Percentiles rank a stretch among this genome's conserved stretches.
These are phyloP conservation scores for Epinotia ramella DNA, from an alignment of 2,888 invertebrate species.

Conservation along the genomic window DNA sequence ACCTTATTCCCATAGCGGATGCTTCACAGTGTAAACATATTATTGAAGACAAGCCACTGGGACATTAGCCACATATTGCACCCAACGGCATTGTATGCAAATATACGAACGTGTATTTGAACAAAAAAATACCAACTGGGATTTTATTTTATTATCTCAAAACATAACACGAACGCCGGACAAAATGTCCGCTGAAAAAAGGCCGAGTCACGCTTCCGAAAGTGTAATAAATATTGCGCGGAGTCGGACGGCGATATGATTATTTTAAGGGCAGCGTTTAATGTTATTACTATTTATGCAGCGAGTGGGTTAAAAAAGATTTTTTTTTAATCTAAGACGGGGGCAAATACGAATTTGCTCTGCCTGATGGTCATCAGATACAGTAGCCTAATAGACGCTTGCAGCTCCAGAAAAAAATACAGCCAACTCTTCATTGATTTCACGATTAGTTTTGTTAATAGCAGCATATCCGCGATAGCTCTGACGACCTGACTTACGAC, in stretches of 20 bases:
- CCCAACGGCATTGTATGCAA: conserved; percentile 81
- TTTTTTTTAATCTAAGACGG: background rate
- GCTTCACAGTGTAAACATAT: conserved; percentile 2
- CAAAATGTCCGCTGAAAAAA: conserved; percentile 57
- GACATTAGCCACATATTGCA: conserved; percentile 79
- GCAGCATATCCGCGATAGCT: too few relatives aligned
- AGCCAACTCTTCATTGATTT: too few relatives aligned
- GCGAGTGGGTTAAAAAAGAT: background rate
- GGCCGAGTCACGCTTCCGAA: conserved; percentile 56
- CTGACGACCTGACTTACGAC: too few relatives aligned
- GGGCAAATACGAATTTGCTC: too few relatives aligned
- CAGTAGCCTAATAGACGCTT: too few relatives aligned
- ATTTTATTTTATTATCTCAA: conserved; percentile 74
- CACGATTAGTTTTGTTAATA: too few relatives aligned
- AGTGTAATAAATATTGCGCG: conserved; percentile 43
- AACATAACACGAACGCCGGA: conserved; percentile 63
- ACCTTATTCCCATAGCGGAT: background rate
- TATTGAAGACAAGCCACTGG: conserved; percentile 23
- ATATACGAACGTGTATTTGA: conserved; percentile 76
- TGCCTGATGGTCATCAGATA: too few relatives aligned
- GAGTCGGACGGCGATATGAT: conserved; percentile 28
- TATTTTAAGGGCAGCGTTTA: conserved; percentile 15
- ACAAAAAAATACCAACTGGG: conserved; percentile 64
- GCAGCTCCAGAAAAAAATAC: too few relatives aligned
- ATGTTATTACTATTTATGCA: background rate